Conservation (phyloP, 2,888 invertebrate genomes). For the Chymomyza fuscimana region DNA sequence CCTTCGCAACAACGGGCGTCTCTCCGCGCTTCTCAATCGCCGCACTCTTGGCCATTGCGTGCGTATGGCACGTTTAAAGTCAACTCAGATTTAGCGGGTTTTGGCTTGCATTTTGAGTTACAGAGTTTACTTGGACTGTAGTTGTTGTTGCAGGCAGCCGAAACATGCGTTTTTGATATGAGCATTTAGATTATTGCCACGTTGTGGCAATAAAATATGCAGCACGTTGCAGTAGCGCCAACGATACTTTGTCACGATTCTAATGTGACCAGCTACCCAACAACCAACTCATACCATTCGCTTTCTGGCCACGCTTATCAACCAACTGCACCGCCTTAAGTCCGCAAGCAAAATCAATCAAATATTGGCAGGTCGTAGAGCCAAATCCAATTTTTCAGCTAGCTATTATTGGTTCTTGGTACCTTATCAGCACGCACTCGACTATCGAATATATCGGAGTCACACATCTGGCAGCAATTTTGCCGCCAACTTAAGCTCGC, state of each 20-base stretch:
- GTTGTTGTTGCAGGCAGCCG: conserved; percentile 9
- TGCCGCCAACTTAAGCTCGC: conserved; percentile 31
- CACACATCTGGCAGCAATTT: conserved; percentile 7
- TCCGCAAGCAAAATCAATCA: conserved; percentile 42
- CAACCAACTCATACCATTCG: background rate
- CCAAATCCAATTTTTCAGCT: background rate
- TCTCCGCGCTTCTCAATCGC: background rate
- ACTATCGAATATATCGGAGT: background rate
- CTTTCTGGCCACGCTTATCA: background rate
- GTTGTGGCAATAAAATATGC: conserved; percentile 44
- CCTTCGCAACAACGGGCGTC: background rate
- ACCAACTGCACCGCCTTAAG: background rate
- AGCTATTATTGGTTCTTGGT: background rate
- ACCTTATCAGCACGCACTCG: conserved; percentile 2
- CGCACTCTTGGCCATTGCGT: conserved; percentile 17
- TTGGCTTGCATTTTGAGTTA: conserved; percentile 19
- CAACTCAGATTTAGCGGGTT: conserved; percentile 9
- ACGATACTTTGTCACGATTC: conserved; percentile 4
- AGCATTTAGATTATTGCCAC: conserved; percentile 60
- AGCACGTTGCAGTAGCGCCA: conserved; percentile 13
- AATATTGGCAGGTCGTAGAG: conserved; percentile 62
- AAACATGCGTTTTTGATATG: conserved; percentile 70
- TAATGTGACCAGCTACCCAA: background rate
- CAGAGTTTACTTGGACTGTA: background rate
- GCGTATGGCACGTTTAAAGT: conserved; percentile 18